These are phyloP conservation scores for Dendrophyllia cribrosa DNA, from an alignment of 64 coral and sea anemone species.

Conservation along the genomic window DNA sequence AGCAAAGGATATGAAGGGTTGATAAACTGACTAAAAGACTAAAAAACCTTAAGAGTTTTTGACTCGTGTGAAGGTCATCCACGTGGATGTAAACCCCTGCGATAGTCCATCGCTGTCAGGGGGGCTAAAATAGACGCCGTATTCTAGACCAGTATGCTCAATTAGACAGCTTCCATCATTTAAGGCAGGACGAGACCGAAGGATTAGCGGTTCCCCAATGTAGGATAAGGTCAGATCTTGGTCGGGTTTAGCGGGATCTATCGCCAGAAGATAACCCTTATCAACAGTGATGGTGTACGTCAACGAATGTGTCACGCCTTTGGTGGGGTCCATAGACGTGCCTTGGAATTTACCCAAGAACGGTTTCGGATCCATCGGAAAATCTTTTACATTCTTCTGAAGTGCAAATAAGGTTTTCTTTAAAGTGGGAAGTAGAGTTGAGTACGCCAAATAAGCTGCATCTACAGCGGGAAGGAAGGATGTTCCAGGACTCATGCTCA, in stretches of 20 bases:
- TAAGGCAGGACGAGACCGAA: slow-evolving; percentile 23
- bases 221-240: slow-evolving; percentile 38
- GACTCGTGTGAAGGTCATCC: slow-evolving; percentile 44
- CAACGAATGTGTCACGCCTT: slow-evolving; percentile 17
- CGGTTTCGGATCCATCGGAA: slow-evolving; percentile 27
- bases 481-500: slow-evolving; percentile 37
- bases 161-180: not conserved
- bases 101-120: slow-evolving; percentile 38
- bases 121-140: slow-evolving; percentile 49
- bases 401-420: slow-evolving; percentile 54
- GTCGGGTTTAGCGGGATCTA: slow-evolving; percentile 10
- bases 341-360: slow-evolving; percentile 53
- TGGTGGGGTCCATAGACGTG: slow-evolving; percentile 50
- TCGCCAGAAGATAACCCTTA: slow-evolving; percentile 7
- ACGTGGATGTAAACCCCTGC: slow-evolving; percentile 38
- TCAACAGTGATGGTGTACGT: slow-evolving; percentile 26
- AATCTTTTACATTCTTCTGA: not conserved
- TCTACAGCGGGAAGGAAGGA: slow-evolving; percentile 38
- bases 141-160: slow-evolving; percentile 47
- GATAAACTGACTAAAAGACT: too few species aligned
- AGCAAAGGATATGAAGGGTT: too few species aligned
- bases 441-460: slow-evolving; percentile 40
- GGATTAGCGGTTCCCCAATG: slow-evolving; percentile 29
- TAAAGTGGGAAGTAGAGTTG: slow-evolving; percentile 12
- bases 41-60: too few species aligned